Evolutionary conservation across 1,140 invertebrate species (phyloP).

Genomic region (Lepidotrigona ventralis): DNA sequence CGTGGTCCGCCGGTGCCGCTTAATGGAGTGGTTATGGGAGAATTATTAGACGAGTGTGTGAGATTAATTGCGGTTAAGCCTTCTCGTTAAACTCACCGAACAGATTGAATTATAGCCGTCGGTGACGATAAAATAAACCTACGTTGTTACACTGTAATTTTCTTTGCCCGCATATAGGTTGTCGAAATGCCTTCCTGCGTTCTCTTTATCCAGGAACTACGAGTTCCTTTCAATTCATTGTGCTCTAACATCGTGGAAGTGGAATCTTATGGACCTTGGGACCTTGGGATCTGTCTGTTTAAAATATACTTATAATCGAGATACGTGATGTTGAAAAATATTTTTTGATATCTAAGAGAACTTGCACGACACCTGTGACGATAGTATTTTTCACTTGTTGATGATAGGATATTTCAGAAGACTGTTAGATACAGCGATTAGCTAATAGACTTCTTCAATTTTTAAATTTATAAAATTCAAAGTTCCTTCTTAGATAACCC

Average conservation of each 20-base stretch:
- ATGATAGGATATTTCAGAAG: too few relatives aligned
- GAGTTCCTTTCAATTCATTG: not conserved
- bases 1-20: conserved; percentile 52
- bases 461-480: too few relatives aligned
- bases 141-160: conserved; percentile 58
- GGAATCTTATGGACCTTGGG: too few relatives aligned
- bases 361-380: too few relatives aligned
- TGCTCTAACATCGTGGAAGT: not conserved
- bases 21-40: conserved; percentile 65
- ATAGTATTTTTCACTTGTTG: too few relatives aligned
- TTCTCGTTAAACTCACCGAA: conserved; percentile 62
- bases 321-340: too few relatives aligned
- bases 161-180: not conserved
- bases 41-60: conserved; percentile 62
- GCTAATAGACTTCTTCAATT: too few relatives aligned
- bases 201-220: not conserved
- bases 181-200: not conserved
- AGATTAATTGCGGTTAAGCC: conserved; percentile 65
- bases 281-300: too few relatives aligned
- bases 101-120: conserved; percentile 61
- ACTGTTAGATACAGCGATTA: too few relatives aligned
- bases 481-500: too few relatives aligned
- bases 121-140: conserved; percentile 60
- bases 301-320: too few relatives aligned
- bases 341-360: too few relatives aligned